Evolutionary conservation across 2,797 vertebrate genomes (phyloP).

Genomic region (Tragopan temminckii): DNA sequence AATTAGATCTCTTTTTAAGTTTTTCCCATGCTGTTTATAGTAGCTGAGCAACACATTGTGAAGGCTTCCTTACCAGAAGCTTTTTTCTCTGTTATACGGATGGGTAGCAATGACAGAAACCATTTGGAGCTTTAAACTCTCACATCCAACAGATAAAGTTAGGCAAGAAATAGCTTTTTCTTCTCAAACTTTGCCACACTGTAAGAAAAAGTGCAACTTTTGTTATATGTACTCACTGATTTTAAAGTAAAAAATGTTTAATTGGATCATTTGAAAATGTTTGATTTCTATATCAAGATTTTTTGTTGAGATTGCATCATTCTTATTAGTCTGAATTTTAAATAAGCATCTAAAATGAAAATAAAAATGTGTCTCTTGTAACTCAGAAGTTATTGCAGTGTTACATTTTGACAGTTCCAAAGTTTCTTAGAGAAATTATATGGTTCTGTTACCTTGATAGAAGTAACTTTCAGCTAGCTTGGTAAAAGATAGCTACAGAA

Average conservation of each 20-base stretch:
- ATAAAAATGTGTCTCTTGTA: background rate
- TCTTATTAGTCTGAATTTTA: background rate
- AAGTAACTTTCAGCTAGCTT: background rate
- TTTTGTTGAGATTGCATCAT: background rate
- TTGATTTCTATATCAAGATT: accelerated
- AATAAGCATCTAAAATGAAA: background rate
- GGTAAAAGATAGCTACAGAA: background rate
- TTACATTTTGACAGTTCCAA: background rate
- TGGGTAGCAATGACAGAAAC: background rate
- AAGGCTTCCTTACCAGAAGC: background rate
- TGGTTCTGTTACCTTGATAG: background rate
- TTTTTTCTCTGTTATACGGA: background rate
- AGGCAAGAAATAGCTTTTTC: background rate
- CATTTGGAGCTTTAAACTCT: background rate
- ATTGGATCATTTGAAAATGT: background rate
- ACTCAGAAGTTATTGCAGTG: background rate
- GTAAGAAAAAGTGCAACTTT: background rate
- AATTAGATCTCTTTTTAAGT: accelerated
- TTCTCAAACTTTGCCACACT: background rate
- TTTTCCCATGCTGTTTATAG: background rate
- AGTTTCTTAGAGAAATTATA: background rate
- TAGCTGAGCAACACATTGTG: background rate
- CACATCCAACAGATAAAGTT: background rate
- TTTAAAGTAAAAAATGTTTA: background rate
- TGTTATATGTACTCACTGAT: background rate